Base-by-base conservation (phyloP, 2,113 vertebrate species). In the Sylvia atricapilla region DNA sequence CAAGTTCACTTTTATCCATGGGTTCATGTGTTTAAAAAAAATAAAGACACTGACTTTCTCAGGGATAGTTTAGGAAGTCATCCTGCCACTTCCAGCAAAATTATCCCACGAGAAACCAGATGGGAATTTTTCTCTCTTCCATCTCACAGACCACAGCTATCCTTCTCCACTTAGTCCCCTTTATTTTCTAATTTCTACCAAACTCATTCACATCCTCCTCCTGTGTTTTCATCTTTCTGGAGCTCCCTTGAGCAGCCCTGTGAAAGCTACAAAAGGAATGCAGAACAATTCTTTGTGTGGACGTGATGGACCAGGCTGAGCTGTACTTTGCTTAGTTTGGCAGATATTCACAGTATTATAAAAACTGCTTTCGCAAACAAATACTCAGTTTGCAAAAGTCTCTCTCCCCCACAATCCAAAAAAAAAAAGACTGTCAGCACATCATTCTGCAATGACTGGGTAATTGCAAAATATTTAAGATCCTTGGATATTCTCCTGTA, bases 31-130 rank as follows among this genome's bases (percentile, higher is more conserved):
- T 47, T 74, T 33, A 5, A 52, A 58, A 53, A 39, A 35, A 62
- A 30, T 6, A 33, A 10, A 53, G 56, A 33, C 56, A 83, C n/a
- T 23, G 59, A 62, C 60, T 84, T 93, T 84, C 91, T 87, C 68
- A 53, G 64, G 60, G 63, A 58, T 23, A 50, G 50, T 76, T 89
- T 90, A 67, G 53, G 59, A 90, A 83, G 63, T 55, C 35, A 37
- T 41, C 55, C 72, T 41, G 64, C 24, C 55, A 84, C 73, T 70
- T 81, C 68, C 83, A 94, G 59, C 55, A 80, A 43, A 88, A 93
- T n/a, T 93, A 93, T 95, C 93, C 94, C 89, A 93, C 0, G 44
- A 87, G 94, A 94, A 94, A 95, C 78, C 30, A 22, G 72, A 93
- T 78, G 60, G 47, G 83, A 93, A 60, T 75, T 86, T 60, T 85